Percentiles rank a stretch among this genome's conserved stretches.
phyloP scores from a whole-genome alignment of 2,888 invertebrate species.

The Athalia circularis region DNA sequence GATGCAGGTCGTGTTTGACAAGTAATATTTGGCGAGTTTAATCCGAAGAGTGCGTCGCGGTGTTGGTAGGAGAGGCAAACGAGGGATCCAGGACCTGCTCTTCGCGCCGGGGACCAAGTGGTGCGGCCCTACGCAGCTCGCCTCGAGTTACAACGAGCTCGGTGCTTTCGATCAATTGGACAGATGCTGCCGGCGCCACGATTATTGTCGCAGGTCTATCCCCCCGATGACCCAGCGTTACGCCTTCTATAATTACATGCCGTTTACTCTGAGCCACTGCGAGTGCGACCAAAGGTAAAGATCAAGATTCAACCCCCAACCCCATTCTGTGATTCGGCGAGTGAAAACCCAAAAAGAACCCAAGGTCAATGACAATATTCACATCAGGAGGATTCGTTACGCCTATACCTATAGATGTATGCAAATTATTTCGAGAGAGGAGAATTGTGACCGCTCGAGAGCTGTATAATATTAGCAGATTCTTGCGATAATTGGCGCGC shows the following conservation, averaged over 20 bases:
- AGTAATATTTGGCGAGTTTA: too few species aligned
- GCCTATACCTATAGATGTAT: too few species aligned
- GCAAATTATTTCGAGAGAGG: too few species aligned
- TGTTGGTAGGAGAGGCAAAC: slow-evolving; percentile 54
- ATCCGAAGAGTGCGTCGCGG: slow-evolving; percentile 41
- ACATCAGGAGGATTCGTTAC: too few species aligned
- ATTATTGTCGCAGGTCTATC: slow-evolving; percentile 82
- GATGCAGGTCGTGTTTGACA: too few species aligned
- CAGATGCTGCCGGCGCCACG: slow-evolving; percentile 85
- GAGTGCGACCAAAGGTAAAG: slow-evolving; percentile 86
- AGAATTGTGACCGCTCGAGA: too few species aligned
- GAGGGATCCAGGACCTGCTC: slow-evolving; percentile 73
- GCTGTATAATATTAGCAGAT: background rate
- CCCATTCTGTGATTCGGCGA: too few species aligned
- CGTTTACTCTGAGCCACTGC: slow-evolving; percentile 86
- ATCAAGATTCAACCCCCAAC: background rate
- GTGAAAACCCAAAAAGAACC: too few species aligned
- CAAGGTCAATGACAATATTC: too few species aligned
- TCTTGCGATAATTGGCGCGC: background rate
- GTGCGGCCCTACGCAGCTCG: slow-evolving; percentile 83
- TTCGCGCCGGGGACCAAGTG: slow-evolving; percentile 83
- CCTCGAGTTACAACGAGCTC: slow-evolving; percentile 78
- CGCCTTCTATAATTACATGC: slow-evolving; percentile 81
- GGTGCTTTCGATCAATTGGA: slow-evolving; percentile 79
- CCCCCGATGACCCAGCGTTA: slow-evolving; percentile 79